Evolutionary conservation across 2,797 vertebrate species (phyloP), one percentile per base, ranked within the genome.

Genomic region (Knipowitschia caucasica): DNA sequence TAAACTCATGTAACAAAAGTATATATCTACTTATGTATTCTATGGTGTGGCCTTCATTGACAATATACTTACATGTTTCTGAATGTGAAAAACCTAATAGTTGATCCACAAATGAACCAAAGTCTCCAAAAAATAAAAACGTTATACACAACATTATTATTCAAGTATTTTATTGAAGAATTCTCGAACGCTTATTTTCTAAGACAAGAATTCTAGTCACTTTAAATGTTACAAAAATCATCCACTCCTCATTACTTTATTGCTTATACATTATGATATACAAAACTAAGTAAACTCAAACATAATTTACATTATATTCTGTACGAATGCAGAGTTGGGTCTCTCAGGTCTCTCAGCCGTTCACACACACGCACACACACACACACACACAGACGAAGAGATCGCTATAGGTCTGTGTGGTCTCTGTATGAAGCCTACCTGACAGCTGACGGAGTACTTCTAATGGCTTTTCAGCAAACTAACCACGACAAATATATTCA

Each of bases 201-300:
- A 64, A 59, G 56, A 64, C 59, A 63, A 68, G 38, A 73, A 72
- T 63, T 62, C 58, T 61, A 60, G 39, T 42, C 57, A 76, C 35
- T 50, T 51, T 52, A 71, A 56, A 29, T 52, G 39, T 72, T 69
- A 69, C 64, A 80, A 76, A 65, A 78, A 56, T 34, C 50, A 51
- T 62, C 43, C 55, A 62, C 54, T 56, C 52, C 26, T 63, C 56
- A 50, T 69, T 63, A 54, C 42, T 74, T 78, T 80, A 83, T 80
- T 78, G 72, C 80, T 78, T 54, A 68, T 69, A 62, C 73, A 68
- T 64, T 27, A 65, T 62, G 57, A 64, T 31, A 62, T 73, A 80
- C 73, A 79, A 75, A 83, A 76, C 64, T 60, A 62, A 66, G 72
- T 46, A 50, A 67, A 69, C 39, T 75, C 45, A 71, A 52, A 67